Conservation (phyloP, 1,140 invertebrate species). For the Neodiprion virginianus region DNA sequence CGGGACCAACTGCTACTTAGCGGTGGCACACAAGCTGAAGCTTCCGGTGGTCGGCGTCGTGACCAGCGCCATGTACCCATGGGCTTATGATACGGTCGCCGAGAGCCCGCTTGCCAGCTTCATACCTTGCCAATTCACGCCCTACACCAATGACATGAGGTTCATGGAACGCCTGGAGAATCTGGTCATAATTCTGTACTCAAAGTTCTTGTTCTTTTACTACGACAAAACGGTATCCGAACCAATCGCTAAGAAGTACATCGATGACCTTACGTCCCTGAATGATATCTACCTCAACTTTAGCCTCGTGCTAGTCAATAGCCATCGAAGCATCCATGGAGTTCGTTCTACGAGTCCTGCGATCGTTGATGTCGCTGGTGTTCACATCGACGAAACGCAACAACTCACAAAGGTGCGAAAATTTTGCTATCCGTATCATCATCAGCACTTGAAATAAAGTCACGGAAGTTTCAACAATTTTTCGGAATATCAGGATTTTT, state of each 20-base stretch:
- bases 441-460: too few species aligned
- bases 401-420: neutral
- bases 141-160: constrained; percentile 26
- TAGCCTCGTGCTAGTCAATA: constrained; percentile 54
- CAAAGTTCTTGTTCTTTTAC: neutral
- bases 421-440: neutral
- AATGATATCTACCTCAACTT: constrained; percentile 59
- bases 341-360: constrained; percentile 49
- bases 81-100: neutral
- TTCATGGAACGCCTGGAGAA: constrained; percentile 46
- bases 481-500: too few species aligned
- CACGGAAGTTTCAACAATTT: too few species aligned
- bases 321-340: constrained; percentile 50
- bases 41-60: neutral
- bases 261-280: constrained; percentile 65
- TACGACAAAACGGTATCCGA: neutral
- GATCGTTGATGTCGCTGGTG: constrained; percentile 56
- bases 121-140: neutral
- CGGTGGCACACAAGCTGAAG: neutral
- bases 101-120: neutral
- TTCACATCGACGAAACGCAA: constrained; percentile 47
- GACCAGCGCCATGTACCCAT: neutral
- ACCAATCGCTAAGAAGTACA: constrained; percentile 52
- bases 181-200: constrained; percentile 21
- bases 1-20: neutral